Conservation (phyloP, 2,888 invertebrate genomes). For the Amphipoea oculea region DNA sequence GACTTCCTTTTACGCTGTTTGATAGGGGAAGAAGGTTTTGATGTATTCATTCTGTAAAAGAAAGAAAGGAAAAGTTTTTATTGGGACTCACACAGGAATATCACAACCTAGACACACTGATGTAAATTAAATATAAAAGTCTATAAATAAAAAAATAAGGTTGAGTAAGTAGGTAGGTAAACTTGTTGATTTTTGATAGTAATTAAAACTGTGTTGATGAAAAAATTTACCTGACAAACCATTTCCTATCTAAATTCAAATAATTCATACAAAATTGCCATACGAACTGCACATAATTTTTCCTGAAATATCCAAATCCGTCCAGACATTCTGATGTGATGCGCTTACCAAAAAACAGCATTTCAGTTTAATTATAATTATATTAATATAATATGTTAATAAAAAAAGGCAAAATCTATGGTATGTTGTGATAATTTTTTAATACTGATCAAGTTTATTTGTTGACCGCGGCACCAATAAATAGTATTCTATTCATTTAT, state of each 20-base stretch:
- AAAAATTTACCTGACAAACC: too few species aligned
- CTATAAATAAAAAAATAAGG: too few species aligned
- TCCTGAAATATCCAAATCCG: too few species aligned
- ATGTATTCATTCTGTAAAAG: constrained; percentile 65
- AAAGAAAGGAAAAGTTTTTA: background rate
- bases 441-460: background rate
- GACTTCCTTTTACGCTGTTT: constrained; percentile 66
- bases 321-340: background rate
- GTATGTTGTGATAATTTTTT: background rate
- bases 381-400: background rate
- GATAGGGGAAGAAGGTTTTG: constrained; percentile 26
- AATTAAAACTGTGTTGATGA: too few species aligned
- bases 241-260: background rate
- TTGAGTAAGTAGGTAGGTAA: too few species aligned
- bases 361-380: background rate
- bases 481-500: background rate
- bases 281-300: too few species aligned
- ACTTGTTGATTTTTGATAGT: too few species aligned
- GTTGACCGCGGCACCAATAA: background rate
- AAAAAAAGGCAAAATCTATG: background rate
- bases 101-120: background rate
- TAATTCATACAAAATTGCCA: background rate
- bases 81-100: background rate
- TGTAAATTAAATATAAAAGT: too few species aligned
- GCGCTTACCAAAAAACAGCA: background rate